Conservation (phyloP, 2,888 invertebrate species). For the Amblyjoppa fuscipennis region DNA sequence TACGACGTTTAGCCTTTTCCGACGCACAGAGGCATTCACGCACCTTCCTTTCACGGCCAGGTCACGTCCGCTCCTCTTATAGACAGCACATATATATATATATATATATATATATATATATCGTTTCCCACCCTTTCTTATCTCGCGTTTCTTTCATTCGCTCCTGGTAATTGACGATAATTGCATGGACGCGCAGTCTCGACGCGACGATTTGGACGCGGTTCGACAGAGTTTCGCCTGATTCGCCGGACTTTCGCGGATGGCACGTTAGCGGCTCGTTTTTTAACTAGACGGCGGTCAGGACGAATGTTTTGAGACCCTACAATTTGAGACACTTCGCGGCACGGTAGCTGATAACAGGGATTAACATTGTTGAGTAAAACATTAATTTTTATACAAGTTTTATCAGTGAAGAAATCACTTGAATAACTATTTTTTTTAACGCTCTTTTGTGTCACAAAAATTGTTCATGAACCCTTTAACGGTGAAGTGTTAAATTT, state of each 20-base stretch:
- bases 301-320: not conserved
- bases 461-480: no score
- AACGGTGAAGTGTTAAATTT: no score
- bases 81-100: not conserved
- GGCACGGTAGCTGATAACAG: not conserved
- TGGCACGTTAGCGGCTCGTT: not conserved
- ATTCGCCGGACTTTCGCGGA: conserved; percentile 37
- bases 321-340: not conserved
- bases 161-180: conserved; percentile 73
- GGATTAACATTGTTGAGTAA: no score
- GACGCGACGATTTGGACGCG: conserved; percentile 1
- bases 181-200: conserved; percentile 67
- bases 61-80: conserved; percentile 29
- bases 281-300: conserved; percentile 29
- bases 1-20: conserved; percentile 7
- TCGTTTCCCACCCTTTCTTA: conserved; percentile 43
- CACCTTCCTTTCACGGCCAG: conserved; percentile 34
- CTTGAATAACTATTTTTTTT: no score
- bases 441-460: no score
- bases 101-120: not conserved
- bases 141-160: conserved; percentile 52
- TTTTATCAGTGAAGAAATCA: no score
- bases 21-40: conserved; percentile 26
- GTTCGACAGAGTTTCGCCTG: not conserved
- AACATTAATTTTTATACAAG: no score